Evolutionary conservation across 1,140 invertebrate genomes (phyloP), one percentile per base, ranked within the genome.

Genomic region (Lepidurus couesii): DNA sequence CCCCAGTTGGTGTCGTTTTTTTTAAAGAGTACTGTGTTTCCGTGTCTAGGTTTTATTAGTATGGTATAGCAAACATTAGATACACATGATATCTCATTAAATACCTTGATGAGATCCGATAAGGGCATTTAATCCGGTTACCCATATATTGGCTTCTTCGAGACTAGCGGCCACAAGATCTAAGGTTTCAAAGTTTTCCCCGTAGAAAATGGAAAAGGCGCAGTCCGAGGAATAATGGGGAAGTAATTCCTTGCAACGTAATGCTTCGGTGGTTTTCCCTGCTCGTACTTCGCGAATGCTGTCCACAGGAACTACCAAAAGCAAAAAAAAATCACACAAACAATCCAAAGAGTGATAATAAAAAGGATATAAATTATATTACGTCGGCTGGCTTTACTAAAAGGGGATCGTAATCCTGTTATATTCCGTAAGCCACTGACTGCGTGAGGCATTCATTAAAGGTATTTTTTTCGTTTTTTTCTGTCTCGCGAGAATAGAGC

Each of bases 61-160:
- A 24, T 24, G 34, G 34, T 74, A 21, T 74, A 24, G 34, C 34
- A 74, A 74, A 24, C 73, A 74, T 74, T 74, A 65, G 53, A 65
- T 7, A 65, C 7, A 47, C 6, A 65, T 65, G 8, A 65, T 65
- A 11, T 13, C 2, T 13, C 43, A 75, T 43, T 73, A 53, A 81
- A 82, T 80, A 84, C 85, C 83, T 83, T 84, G 83, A 42, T 82
- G 81, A 34, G 85, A 84, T 75, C 86, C 87, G 73, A 89, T 85
- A 6, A 89, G 84, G 81, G 88, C 87, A 65, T 87, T 89, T 0
- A 90, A 83, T 73, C 88, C 88, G 1, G 87, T 88, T 9, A 90
- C 86, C 90, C 90, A 91, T 78, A 90, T 89, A 81, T 89, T 90
- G 9, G 90, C 89, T 82, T 91, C 90, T 80, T 90, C 89, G 9